Conservation (phyloP, 2,797 vertebrate species). For the Euthynnus affinis region DNA sequence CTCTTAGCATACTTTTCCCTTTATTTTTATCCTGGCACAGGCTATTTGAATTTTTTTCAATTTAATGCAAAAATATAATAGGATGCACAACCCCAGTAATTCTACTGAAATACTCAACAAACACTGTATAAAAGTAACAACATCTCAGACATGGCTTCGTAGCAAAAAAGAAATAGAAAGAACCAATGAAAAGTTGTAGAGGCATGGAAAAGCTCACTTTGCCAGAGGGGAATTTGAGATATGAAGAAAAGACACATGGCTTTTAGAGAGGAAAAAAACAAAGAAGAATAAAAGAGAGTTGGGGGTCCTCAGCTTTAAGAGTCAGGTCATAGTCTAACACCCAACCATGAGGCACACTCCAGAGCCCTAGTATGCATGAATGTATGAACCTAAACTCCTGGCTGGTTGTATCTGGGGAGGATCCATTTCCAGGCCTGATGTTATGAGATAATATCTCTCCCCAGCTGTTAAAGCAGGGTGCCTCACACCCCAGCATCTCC, state of each 20-base stretch:
- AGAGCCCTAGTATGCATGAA: constrained; percentile 59
- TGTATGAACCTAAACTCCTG: constrained; percentile 69
- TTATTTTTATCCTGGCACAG: background rate
- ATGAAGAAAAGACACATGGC: constrained; percentile 15
- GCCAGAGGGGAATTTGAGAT: background rate
- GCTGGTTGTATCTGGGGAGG: constrained; percentile 80
- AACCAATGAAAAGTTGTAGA: background rate
- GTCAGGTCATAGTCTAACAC: constrained; percentile 60
- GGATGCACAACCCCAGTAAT: background rate
- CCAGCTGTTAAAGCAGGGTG: constrained; percentile 85
- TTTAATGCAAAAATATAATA: background rate
- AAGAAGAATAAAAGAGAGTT: constrained; percentile 12
- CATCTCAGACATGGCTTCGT: background rate
- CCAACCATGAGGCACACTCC: constrained; percentile 52
- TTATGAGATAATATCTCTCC: constrained; percentile 83
- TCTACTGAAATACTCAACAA: background rate
- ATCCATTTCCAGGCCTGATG: constrained; percentile 80
- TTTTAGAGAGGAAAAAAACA: constrained; percentile 16
- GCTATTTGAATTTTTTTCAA: background rate
- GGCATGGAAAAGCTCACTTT: background rate
- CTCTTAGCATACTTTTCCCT: background rate
- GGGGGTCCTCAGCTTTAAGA: constrained; percentile 51
- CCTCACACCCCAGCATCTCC: constrained; percentile 77
- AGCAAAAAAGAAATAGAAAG: background rate
- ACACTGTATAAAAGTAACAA: too few species aligned